Evolutionary conservation across 2,888 invertebrate genomes (phyloP).

Genomic region (Cotesia congregata): DNA sequence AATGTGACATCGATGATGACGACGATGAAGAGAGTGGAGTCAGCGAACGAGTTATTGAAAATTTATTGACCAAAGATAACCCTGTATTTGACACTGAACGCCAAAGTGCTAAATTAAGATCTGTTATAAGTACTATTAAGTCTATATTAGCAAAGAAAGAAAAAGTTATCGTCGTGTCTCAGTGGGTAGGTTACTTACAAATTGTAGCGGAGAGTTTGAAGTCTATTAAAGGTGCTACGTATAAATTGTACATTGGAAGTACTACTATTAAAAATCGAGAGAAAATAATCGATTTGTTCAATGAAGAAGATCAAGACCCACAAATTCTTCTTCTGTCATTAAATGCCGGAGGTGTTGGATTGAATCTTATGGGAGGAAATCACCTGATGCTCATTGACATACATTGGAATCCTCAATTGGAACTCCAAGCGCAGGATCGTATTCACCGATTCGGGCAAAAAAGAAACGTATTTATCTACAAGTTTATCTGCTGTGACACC

Average conservation of each 20-base stretch:
- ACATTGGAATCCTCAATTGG: conserved; percentile 98
- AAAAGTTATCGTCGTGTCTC: conserved; percentile 90
- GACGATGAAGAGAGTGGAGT: conserved; percentile 70
- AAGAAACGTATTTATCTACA: conserved; percentile 77
- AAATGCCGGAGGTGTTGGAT: conserved; percentile 94
- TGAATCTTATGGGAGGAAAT: conserved; percentile 93
- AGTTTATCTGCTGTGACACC: conserved; percentile 86
- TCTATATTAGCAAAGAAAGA: conserved; percentile 72
- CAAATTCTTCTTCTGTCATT: conserved; percentile 87
- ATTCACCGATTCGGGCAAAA: conserved; percentile 93
- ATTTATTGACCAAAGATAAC: conserved; percentile 77
- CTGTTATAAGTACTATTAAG: conserved; percentile 74
- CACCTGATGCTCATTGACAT: conserved; percentile 91
- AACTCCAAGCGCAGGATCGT: conserved; percentile 94
- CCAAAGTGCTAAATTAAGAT: conserved; percentile 77
- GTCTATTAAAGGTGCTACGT: conserved; percentile 74
- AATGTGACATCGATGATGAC: conserved; percentile 65
- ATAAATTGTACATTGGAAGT: conserved; percentile 77
- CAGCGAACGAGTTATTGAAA: conserved; percentile 74
- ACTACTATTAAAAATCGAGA: conserved; percentile 82
- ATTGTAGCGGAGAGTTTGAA: conserved; percentile 80
- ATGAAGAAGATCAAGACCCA: conserved; percentile 48
- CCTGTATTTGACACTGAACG: conserved; percentile 77
- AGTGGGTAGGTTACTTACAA: conserved; percentile 88
- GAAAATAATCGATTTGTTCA: conserved; percentile 60